Percentiles rank a stretch among this genome's conserved stretches.
phyloP scores from a whole-genome alignment of 1,140 invertebrate species.

The Euura lappo region DNA sequence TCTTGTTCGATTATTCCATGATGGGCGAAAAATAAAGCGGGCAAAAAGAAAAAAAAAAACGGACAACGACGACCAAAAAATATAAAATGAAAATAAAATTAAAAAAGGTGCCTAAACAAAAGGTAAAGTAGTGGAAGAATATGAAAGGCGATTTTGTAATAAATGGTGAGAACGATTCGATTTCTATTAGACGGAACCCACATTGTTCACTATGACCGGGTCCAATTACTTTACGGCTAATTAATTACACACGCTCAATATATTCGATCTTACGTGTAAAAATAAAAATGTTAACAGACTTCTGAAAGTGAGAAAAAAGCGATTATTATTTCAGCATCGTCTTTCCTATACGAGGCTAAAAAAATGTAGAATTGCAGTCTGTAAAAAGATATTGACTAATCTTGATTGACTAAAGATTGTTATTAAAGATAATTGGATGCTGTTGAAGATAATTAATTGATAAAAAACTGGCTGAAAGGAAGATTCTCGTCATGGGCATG shows the following conservation, averaged over 20 bases:
- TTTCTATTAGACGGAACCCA: no score
- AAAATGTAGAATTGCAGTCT: neutral
- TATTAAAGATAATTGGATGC: no score
- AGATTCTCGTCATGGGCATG: no score
- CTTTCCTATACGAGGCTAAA: neutral
- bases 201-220: no score
- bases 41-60: neutral
- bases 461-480: no score
- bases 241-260: neutral
- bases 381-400: no score
- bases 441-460: no score
- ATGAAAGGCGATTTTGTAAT: neutral
- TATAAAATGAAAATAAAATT: no score
- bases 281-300: neutral
- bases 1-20: slow-evolving; percentile 62
- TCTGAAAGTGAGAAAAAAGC: neutral
- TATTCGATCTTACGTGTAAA: neutral
- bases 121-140: slow-evolving; percentile 21
- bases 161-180: neutral
- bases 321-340: neutral
- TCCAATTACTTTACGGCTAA: no score
- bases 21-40: slow-evolving; percentile 44
- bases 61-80: neutral
- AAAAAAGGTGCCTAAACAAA: slow-evolving; percentile 34
- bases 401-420: no score